Conservation (phyloP, 2,888 invertebrate species). For the Heterodera filipjevi region DNA sequence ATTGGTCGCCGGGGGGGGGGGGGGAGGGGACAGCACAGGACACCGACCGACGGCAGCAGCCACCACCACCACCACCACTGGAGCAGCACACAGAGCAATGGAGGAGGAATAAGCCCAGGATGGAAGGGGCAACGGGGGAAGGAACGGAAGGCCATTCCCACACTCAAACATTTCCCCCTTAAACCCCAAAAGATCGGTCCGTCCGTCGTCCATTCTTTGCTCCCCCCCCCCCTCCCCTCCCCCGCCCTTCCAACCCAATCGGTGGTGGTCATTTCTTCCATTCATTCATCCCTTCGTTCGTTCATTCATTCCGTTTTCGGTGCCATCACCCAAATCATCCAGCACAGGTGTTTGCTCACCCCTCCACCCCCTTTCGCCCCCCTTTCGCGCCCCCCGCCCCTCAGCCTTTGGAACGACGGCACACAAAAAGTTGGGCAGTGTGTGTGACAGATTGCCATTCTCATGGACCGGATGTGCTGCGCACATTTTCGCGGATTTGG, state of each 20-base stretch:
- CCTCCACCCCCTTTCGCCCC: neutral
- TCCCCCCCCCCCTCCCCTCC: neutral
- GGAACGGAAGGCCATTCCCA: neutral
- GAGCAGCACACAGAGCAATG: neutral
- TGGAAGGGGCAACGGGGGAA: neutral
- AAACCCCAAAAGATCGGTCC: neutral
- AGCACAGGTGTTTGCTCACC: constrained; percentile 8
- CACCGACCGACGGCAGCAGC: too few species aligned
- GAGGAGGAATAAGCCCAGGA: neutral
- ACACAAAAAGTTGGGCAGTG: neutral
- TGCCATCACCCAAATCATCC: neutral
- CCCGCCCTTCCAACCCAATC: neutral
- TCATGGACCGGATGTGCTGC: neutral
- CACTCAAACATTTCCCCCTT: neutral
- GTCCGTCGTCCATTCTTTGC: neutral
- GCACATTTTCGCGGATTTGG: constrained; percentile 8
- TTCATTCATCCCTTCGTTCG: neutral
- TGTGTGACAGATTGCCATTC: neutral
- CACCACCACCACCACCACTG: too few species aligned
- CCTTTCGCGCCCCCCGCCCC: too few species aligned
- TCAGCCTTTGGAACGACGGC: too few species aligned
- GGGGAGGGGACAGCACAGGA: neutral
- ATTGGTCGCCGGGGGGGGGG: neutral
- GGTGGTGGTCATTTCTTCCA: neutral
- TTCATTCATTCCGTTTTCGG: neutral